Evolutionary conservation across 2,888 invertebrate genomes (phyloP).

Genomic region (Hofmannophila pseudospretella): DNA sequence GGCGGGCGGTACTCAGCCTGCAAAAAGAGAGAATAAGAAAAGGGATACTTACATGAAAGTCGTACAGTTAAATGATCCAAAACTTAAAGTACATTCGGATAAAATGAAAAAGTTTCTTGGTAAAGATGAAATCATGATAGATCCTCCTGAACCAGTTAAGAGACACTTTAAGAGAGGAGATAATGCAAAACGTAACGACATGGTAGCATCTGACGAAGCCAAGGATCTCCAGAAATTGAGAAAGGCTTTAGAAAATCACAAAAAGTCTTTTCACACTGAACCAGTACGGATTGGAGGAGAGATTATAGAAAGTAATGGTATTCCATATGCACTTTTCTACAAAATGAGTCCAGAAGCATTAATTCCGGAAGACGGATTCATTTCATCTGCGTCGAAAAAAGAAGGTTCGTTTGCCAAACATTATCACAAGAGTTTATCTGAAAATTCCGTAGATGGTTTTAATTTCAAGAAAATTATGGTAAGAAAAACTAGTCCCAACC

Average conservation of each 20-base stretch:
- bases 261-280: conserved; percentile 12
- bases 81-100: conserved; percentile 25
- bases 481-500: not conserved
- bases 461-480: not conserved
- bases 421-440: not conserved
- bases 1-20: conserved; percentile 8
- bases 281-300: conserved; percentile 27
- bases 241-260: not conserved
- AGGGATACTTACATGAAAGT: conserved; percentile 9
- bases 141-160: not conserved
- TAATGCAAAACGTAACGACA: conserved; percentile 1
- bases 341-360: conserved; percentile 38
- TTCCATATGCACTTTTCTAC: conserved; percentile 51
- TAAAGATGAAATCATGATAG: conserved; percentile 17
- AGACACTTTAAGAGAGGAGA: not conserved
- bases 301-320: conserved; percentile 21
- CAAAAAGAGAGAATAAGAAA: conserved; percentile 17
- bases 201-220: conserved; percentile 1
- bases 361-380: conserved; percentile 24
- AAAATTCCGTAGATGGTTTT: conserved; percentile 7
- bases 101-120: conserved; percentile 33
- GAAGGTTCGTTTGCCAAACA: conserved; percentile 3
- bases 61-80: conserved; percentile 21
- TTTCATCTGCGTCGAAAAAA: conserved; percentile 11
- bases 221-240: not conserved